Percentiles rank a stretch among this genome's conserved stretches.
Evolutionary conservation across 2,113 vertebrate species (phyloP).

Genomic region (Phylloscopus trochiloides): DNA sequence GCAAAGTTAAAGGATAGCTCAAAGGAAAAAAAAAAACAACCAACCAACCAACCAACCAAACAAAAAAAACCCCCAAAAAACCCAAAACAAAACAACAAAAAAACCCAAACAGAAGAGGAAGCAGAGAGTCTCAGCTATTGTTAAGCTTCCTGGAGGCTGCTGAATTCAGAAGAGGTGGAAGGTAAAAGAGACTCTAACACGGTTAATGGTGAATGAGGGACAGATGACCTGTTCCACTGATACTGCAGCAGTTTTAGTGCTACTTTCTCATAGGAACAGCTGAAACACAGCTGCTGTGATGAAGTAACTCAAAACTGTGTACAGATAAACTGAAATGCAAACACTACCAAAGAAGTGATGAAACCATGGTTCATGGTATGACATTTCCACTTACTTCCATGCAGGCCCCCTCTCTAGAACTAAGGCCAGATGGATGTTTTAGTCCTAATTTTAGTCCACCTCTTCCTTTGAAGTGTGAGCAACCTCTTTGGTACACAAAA

Average conservation of each 20-base stretch:
- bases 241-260: neutral
- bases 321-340: neutral
- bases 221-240: neutral
- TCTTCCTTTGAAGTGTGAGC: neutral
- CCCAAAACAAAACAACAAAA: neutral
- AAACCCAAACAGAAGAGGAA: neutral
- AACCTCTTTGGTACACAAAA: neutral
- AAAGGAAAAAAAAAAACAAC: neutral
- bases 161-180: neutral
- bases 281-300: neutral
- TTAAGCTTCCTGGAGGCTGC: neutral
- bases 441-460: neutral
- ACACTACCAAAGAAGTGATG: neutral
- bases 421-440: neutral
- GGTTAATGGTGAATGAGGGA: neutral
- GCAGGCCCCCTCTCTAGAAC: neutral
- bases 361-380: neutral
- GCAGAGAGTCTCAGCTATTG: neutral
- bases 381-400: neutral
- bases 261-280: neutral
- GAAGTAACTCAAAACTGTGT: neutral
- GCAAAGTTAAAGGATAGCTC: constrained; percentile 19
- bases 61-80: neutral
- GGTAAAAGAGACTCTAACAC: neutral
- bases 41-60: no score